phyloP scores from a whole-genome alignment of 1,140 invertebrate genomes.

The Neomicropteryx cornuta region DNA sequence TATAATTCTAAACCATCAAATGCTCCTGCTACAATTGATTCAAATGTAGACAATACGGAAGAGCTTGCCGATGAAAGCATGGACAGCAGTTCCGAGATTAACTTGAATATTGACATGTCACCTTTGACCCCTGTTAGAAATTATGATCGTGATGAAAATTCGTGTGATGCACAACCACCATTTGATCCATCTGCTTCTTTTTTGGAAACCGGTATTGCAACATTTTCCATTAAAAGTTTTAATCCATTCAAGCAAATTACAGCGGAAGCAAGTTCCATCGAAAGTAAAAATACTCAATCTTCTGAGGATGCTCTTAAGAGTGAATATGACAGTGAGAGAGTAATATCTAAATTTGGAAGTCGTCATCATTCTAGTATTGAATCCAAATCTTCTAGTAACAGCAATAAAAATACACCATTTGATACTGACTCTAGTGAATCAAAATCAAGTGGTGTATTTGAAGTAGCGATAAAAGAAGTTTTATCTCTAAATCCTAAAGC shows the following conservation, averaged over 20 bases:
- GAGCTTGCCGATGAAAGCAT: conserved; percentile 24
- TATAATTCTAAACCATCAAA: conserved; percentile 25
- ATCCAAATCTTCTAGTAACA: conserved; percentile 11
- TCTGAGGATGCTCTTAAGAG: too few species aligned
- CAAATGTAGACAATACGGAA: conserved; percentile 13
- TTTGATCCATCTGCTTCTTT: too few species aligned
- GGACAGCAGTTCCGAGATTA: conserved; percentile 25
- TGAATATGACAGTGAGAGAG: too few species aligned
- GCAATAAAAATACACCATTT: conserved; percentile 6
- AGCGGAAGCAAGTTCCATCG: too few species aligned
- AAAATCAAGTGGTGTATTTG: conserved; percentile 9
- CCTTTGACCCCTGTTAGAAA: conserved; percentile 33
- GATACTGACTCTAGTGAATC: conserved; percentile 11
- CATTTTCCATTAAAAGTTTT: too few species aligned
- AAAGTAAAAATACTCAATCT: too few species aligned
- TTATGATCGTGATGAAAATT: conserved; percentile 35
- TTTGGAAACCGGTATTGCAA: too few species aligned
- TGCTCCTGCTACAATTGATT: conserved; percentile 22
- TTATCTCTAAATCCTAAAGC: too few species aligned
- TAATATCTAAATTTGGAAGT: too few species aligned
- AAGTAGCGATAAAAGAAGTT: too few species aligned
- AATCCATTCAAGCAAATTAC: too few species aligned
- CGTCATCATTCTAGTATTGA: conserved; percentile 10
- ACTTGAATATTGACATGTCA: conserved; percentile 34
- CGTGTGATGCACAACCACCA: conserved; percentile 33